These are phyloP conservation scores for Garra rufa DNA, from an alignment of 2,113 vertebrate genomes.

Conservation along the genomic window DNA sequence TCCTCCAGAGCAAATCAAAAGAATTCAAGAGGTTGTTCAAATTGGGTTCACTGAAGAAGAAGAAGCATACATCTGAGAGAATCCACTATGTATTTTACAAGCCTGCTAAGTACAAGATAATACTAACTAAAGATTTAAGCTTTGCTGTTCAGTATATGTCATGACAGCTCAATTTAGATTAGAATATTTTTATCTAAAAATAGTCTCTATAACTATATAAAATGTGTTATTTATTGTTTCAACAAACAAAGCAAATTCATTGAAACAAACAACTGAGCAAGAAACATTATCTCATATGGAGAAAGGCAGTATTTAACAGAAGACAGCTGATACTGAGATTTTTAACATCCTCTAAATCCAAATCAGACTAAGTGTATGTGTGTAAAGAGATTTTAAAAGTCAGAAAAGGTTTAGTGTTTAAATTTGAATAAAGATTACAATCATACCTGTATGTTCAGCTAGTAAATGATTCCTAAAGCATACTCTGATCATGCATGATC, in stretches of 20 bases:
- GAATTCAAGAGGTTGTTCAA: conserved; percentile 9
- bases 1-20: conserved; percentile 47
- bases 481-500: not conserved
- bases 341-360: not conserved
- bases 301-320: not conserved
- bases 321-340: not conserved
- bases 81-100: not conserved
- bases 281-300: not conserved
- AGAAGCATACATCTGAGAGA: not conserved
- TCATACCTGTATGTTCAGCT: not conserved
- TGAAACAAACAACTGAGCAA: not conserved
- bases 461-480: not conserved
- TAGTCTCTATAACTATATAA: no score
- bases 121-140: not conserved
- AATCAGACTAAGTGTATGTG: not conserved
- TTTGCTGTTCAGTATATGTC: not conserved
- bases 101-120: not conserved
- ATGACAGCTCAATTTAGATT: not conserved
- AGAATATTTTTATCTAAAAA: no score
- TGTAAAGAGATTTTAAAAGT: not conserved
- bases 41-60: conserved; percentile 7
- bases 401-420: not conserved
- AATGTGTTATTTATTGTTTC: no score
- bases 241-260: no score
- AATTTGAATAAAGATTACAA: not conserved